Percentiles rank a stretch among this genome's conserved stretches.
Conservation (phyloP, 1,140 invertebrate species). For the Panagrolaimus sp. region DNA sequence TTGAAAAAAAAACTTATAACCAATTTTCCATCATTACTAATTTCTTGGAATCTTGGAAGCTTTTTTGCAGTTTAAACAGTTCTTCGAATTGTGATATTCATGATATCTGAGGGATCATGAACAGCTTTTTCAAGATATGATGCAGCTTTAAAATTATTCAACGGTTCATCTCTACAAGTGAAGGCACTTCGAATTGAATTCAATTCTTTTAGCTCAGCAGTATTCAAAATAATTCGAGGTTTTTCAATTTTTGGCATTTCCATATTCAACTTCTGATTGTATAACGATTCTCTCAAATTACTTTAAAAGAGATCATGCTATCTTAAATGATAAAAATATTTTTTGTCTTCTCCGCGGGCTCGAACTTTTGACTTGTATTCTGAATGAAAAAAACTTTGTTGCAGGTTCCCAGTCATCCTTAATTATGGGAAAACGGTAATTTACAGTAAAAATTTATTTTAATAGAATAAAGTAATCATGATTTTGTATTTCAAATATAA, state of each 20-base stretch:
- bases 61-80: conserved; percentile 56
- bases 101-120: conserved; percentile 46
- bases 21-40: conserved; percentile 52
- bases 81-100: conserved; percentile 56
- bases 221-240: conserved; percentile 29
- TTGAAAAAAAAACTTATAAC: conserved; percentile 68
- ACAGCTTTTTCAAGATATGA: conserved; percentile 29
- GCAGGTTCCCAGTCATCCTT: too few relatives aligned
- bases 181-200: conserved; percentile 43
- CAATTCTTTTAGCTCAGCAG: conserved; percentile 36
- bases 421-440: too few relatives aligned
- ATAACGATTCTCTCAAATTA: too few relatives aligned
- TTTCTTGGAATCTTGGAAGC: conserved; percentile 45
- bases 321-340: too few relatives aligned
- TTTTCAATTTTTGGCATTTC: neutral
- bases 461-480: too few relatives aligned
- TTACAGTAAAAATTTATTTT: too few relatives aligned
- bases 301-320: too few relatives aligned
- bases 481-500: too few relatives aligned
- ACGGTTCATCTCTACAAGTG: conserved; percentile 42
- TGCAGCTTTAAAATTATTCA: conserved; percentile 22
- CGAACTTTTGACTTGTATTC: too few relatives aligned
- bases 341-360: too few relatives aligned
- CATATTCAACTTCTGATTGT: too few relatives aligned
- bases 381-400: too few relatives aligned